Conservation (phyloP, 30 jellyfish, hydroid and myxozoan genomes). For the Cassiopea xamachana region DNA sequence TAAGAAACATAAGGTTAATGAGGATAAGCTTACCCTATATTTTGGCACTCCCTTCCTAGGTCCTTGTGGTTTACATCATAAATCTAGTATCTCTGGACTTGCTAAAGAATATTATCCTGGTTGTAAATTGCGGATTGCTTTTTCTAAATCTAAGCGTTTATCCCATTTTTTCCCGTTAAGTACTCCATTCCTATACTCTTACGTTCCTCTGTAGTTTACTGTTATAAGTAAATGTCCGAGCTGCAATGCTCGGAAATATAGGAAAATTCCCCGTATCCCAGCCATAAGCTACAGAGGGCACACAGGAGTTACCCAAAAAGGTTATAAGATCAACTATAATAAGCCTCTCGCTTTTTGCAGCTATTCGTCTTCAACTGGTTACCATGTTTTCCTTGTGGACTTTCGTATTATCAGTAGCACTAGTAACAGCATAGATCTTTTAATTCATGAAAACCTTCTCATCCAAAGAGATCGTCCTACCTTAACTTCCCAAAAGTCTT, state of each 20-base stretch:
- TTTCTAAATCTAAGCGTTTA: background rate
- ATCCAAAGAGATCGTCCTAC: too few species aligned
- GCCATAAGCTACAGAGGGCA: conserved; percentile 15
- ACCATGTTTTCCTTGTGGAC: too few species aligned
- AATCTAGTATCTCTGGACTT: background rate
- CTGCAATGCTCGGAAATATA: conserved; percentile 6
- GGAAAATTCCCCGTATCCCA: conserved; percentile 1
- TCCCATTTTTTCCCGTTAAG: conserved; percentile 1
- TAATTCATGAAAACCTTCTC: too few species aligned
- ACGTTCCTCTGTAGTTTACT: conserved; percentile 1
- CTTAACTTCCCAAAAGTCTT: too few species aligned
- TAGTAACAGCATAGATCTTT: too few species aligned
- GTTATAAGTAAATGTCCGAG: background rate
- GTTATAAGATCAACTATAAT: background rate
- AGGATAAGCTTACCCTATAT: background rate
- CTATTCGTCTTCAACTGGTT: too few species aligned
- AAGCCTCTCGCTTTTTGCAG: too few species aligned
- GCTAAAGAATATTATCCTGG: background rate
- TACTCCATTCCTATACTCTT: conserved; percentile 1
- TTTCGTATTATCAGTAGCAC: too few species aligned
- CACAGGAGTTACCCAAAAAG: background rate
- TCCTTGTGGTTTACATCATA: background rate
- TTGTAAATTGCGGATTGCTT: background rate
- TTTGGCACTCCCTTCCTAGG: conserved; percentile 2
- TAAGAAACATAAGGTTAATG: background rate